Evolutionary conservation across 1,140 invertebrate genomes (phyloP), one percentile per base, ranked within the genome.

Genomic region (Cydia fagiglandana): DNA sequence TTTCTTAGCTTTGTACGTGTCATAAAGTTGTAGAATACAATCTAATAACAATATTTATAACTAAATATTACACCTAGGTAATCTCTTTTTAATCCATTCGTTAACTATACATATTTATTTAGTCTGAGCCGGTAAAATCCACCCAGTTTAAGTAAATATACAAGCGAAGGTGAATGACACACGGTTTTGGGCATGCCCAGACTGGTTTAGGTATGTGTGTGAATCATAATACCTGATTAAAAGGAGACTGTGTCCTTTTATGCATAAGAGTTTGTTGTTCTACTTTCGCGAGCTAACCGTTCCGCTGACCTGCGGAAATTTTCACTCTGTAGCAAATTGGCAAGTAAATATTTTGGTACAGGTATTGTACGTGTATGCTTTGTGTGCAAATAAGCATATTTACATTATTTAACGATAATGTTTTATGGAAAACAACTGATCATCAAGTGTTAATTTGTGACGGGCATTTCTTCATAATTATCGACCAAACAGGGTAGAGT

Each of bases 191-290:
- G 64, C 28, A 68, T 68, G 64, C 28, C 64, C 64, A 34, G 28
- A 30, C 64, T 68, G 13, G 64, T 38, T 68, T 68, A 24, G 56
- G 64, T 38, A 68, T 68, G 15, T 68, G 30, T 15, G 64, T 68
- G 64, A 68, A 30, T 68, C 64, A 68, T 38, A 68, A 70, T 70
- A n/a, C 66, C 66, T n/a, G 9, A 70, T 70, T 45, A 70, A 70
- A 70, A 70, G 30, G 66, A 70, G 66, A 70, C 34, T 38, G 34
- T 17, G 34, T 70, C 66, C 66, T 70, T 70, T 70, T 38, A 70
- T 70, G 30, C 34, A 17, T 17, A 38, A 38, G 24, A 30, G 30
- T 68, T 38, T 34, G 30, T 68, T 70, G 66, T 10, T 70, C 28
- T 41, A 70, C 66, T 70, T 70, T 70, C 66, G 34, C 34, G 30